Base-by-base conservation (phyloP, 2,888 invertebrate species). In the Eristalis arbustorum region DNA sequence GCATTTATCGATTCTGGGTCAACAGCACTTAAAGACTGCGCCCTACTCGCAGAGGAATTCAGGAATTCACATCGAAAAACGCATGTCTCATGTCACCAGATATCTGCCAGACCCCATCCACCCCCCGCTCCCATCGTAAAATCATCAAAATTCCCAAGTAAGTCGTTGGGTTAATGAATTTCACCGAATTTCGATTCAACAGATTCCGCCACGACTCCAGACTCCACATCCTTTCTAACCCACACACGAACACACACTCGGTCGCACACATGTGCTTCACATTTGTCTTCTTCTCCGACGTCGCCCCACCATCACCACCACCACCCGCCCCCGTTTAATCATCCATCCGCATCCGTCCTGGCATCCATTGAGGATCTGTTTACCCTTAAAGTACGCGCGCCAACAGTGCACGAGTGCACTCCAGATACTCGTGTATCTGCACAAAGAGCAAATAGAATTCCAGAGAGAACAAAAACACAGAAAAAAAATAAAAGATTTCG, bases 361-460 rank as follows among this genome's bases (percentile, higher is more conserved):
- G 69, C 73, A 69, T 28, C 69, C 66, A 56, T 59, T 49, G 64
- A 31, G 57, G 81, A 81, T 77, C 77, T 85, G 85, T 82, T 82
- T 85, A 85, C 82, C 49, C 62, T 69, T 71, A 75, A 78, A 76
- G 82, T 74, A 49, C 49, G 76, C 82, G 64, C 85, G 77, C 74
- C 82, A 85, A 82, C 69, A 82, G 69, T 85, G 77, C 77, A 82
- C 85, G 77, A 82, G 85, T 85, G 85, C 77, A 85, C 81, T 85
- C 59, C 34, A 79, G 63, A 68, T 80, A 71, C 76, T 84, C 68
- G 71, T 72, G 68, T 74, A 69, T 78, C 78, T 71, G 40, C 34
- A 84, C 6, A 57, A 31, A 61, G 42, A 67, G 59, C 56, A 49
- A 56, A 73, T 64, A 74, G 64, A 34, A 64, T 49, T 49, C 10